phyloP scores from a whole-genome alignment of 2,888 invertebrate species.

The Prostheceraeus crozeri region DNA sequence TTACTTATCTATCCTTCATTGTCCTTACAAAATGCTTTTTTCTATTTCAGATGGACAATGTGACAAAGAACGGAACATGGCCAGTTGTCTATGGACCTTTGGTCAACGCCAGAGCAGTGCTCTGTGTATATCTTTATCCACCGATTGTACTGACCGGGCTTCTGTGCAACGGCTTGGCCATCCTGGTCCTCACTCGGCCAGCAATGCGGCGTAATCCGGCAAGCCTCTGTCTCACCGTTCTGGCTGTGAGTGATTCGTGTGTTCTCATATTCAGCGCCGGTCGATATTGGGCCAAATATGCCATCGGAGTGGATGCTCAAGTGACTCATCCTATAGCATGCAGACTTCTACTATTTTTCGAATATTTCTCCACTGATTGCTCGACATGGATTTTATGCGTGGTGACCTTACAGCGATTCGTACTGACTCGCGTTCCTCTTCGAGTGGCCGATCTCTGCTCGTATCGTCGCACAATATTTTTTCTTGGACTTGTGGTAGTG shows the following conservation, averaged over 20 bases:
- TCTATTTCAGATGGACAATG: too few relatives aligned
- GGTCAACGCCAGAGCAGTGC: not conserved
- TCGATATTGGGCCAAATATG: conserved; percentile 9
- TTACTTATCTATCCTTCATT: too few relatives aligned
- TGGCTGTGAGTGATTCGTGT: conserved; percentile 9
- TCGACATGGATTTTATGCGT: conserved; percentile 20
- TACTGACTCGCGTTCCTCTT: not conserved
- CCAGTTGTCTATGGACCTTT: too few relatives aligned
- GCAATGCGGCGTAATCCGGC: conserved; percentile 17
- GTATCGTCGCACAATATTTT: not conserved
- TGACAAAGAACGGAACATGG: too few relatives aligned
- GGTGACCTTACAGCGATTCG: conserved; percentile 12
- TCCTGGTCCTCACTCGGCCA: conserved; percentile 11
- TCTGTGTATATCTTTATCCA: conserved; percentile 6
- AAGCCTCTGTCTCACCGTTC: conserved; percentile 17
- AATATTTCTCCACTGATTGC: not conserved
- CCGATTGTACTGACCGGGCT: conserved; percentile 1
- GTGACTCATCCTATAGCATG: not conserved
- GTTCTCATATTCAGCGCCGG: not conserved
- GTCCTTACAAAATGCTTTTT: too few relatives aligned
- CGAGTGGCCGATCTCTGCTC: not conserved
- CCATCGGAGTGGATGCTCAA: conserved; percentile 3
- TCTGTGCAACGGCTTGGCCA: not conserved
- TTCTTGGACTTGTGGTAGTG: not conserved
- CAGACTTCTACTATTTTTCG: not conserved